phyloP scores from a whole-genome alignment of 2,113 vertebrate genomes.

The Mandrillus leucophaeus region DNA sequence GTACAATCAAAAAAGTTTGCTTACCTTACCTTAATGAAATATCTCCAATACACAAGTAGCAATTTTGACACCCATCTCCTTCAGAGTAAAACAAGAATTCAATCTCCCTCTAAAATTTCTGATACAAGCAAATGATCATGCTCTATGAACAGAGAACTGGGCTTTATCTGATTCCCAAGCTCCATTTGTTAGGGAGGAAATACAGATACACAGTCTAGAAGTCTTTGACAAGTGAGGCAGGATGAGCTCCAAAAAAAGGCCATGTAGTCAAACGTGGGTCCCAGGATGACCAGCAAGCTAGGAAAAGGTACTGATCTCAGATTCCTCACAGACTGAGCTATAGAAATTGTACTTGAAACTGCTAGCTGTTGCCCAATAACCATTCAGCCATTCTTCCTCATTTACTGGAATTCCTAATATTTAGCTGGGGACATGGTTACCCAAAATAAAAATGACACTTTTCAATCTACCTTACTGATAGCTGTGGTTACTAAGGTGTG shows the following conservation, averaged over 20 bases:
- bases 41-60: not conserved
- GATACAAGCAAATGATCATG: not conserved
- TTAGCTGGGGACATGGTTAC: not conserved
- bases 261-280: not conserved
- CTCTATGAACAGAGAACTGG: not conserved
- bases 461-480: not conserved
- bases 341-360: not conserved
- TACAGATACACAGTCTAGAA: not conserved
- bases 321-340: not conserved
- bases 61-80: not conserved
- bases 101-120: not conserved
- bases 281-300: not conserved
- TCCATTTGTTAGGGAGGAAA: not conserved
- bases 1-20: not conserved
- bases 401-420: not conserved
- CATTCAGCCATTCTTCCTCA: not conserved
- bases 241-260: not conserved
- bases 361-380: not conserved
- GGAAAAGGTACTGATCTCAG: not conserved
- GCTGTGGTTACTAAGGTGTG: not conserved
- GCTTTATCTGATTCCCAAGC: not conserved
- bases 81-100: not conserved
- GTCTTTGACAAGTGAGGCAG: not conserved
- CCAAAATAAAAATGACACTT: not conserved
- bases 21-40: conserved; percentile 24